phyloP scores from a whole-genome alignment of 2,113 vertebrate genomes.

The Hepsetus odoe region DNA sequence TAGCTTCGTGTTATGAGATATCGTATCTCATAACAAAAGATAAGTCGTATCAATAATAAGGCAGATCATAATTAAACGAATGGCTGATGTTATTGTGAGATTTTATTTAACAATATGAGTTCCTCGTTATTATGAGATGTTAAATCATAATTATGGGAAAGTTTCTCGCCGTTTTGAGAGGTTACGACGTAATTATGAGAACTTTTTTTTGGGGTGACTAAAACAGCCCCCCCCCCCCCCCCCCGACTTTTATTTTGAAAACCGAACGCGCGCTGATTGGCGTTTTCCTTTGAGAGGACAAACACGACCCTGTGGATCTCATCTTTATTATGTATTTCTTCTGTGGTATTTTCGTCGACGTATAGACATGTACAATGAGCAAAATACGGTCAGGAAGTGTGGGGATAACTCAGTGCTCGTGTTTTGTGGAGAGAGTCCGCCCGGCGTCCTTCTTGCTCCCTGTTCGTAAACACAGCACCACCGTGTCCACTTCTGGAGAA shows the following conservation, averaged over 20 bases:
- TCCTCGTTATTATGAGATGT: no score
- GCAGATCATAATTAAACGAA: no score
- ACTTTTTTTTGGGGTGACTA: no score
- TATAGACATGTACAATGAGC: conserved; percentile 14
- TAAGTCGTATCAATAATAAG: no score
- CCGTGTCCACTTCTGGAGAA: neutral
- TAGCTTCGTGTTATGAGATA: no score
- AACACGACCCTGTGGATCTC: neutral
- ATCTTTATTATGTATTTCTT: neutral
- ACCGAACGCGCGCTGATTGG: fast-evolving
- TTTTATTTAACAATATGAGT: no score
- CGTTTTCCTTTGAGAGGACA: neutral
- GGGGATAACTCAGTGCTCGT: neutral
- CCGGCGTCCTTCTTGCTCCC: neutral
- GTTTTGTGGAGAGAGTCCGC: neutral
- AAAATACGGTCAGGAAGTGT: neutral
- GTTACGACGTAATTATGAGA: no score
- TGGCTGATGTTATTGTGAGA: no score
- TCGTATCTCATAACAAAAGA: no score
- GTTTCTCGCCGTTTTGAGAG: no score
- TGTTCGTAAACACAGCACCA: conserved; percentile 22
- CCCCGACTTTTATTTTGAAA: conserved; percentile 46
- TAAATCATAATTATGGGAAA: no score
- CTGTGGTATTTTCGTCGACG: neutral
- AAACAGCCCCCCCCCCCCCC: no score